Conservation (phyloP, 2,888 invertebrate species). For the Lepas anatifera region DNA sequence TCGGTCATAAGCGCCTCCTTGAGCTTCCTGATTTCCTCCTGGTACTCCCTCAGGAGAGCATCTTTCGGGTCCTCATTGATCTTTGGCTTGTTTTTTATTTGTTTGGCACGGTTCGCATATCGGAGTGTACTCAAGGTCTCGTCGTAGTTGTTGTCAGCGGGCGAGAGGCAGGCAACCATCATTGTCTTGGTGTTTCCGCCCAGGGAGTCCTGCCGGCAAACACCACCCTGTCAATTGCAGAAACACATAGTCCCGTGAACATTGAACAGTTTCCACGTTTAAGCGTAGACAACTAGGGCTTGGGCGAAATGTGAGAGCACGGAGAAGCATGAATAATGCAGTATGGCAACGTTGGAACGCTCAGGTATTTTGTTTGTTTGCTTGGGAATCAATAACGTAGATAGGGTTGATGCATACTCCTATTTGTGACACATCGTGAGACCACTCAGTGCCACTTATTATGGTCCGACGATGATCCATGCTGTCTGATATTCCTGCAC, state of each 20-base stretch:
- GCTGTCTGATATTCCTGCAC: too few relatives aligned
- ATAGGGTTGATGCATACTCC: too few relatives aligned
- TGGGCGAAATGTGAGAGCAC: too few relatives aligned
- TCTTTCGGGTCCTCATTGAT: conserved; percentile 87
- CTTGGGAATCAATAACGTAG: too few relatives aligned
- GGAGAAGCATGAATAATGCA: too few relatives aligned
- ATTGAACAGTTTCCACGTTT: too few relatives aligned
- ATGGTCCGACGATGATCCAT: too few relatives aligned
- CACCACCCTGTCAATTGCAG: background rate
- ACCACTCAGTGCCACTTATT: too few relatives aligned
- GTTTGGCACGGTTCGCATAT: conserved; percentile 74
- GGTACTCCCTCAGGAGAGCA: conserved; percentile 67
- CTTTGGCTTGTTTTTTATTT: conserved; percentile 69
- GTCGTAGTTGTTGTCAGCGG: conserved; percentile 67
- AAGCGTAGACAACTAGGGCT: too few relatives aligned
- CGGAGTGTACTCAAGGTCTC: conserved; percentile 69
- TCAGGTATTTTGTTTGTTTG: too few relatives aligned
- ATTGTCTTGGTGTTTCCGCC: conserved; percentile 80
- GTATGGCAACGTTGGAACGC: too few relatives aligned
- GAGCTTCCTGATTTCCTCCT: conserved; percentile 65
- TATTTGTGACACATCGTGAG: too few relatives aligned
- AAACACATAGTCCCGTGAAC: background rate
- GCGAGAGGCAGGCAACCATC: conserved; percentile 76
- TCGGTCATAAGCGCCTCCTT: conserved; percentile 41
- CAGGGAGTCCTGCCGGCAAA: conserved; percentile 48